Evolutionary conservation across 1,140 invertebrate genomes (phyloP), one percentile per base, ranked within the genome.

Genomic region (Philotrypesis tridentata): DNA sequence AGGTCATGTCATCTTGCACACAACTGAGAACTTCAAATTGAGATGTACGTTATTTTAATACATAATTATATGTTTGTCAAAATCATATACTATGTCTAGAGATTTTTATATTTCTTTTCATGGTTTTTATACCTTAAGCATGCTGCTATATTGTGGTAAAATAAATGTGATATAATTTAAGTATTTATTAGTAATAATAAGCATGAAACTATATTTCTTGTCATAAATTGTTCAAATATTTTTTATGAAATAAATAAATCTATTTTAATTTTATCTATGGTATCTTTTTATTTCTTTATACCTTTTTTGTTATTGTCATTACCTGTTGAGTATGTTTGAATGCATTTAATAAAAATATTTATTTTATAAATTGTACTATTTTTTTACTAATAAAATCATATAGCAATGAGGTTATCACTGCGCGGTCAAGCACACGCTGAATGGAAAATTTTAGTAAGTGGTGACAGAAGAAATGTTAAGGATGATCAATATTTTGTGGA

Each of bases 401-500:
- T 81, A 96, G 96, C 95, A 23, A 95, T 97, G 84, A 92, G 95
- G 65, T 94, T 97, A 21, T 92, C 95, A 21, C 90, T 97, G 40
- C 90, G 96, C 73, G 96, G 96, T 4, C 96, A 96, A 89, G 96
- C 95, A 2, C 95, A 96, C 84, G 95, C 95, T 0, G 96, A 97
- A 91, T 96, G 96, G 96, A 96, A 96, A 91, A 95, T 97, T 76
- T 92, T 96, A 77, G 93, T 96, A 65, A 95, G 95, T 68, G 96
- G 96, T 9, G 96, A 97, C 86, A 88, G 95, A 82, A 90, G 95
- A 85, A 96, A 95, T 31, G 94, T 97, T 0, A 96, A 96, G 89
- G 96, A 96, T 90, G 96, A 97, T 87, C 96, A 97, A 88, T 95
- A 96, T 86, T 96, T 96, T 88, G 93, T 97, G 31, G 96, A 97